Evolutionary conservation across 2,888 invertebrate species (phyloP), one percentile per base, ranked within the genome.

Genomic region (Pasiphila rectangulata): DNA sequence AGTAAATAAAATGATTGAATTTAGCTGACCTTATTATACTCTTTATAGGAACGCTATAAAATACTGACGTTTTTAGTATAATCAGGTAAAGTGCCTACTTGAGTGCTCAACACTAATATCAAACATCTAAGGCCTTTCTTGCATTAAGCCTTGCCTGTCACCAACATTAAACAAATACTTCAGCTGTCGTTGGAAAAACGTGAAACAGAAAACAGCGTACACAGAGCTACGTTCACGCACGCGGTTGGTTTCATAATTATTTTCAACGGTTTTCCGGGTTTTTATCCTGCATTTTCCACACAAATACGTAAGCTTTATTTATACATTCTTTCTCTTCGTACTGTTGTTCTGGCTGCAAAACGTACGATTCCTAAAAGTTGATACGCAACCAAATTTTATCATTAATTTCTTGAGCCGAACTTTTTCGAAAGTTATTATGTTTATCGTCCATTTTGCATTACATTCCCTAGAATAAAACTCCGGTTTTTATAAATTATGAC

Each of bases 281-380:
- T 56, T 62, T 47, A 57, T 56, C 59, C 46, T 47, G 30, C 9
- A 45, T 56, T 41, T 52, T 61, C 46, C 48, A 58, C 15, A 15
- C 40, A 57, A 54, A 63, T 51, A 40, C 57, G 54, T 56, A 47
- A 41, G 46, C 39, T 59, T 59, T 54, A 59, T 61, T 64, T 61
- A 57, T 58, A 56, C 52, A 56, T 56, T 55, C 17, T 42, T 35
- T 49, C 34, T 47, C 27, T 49, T 51, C 44, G 48, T 46, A 37
- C 44, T 17, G 2, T n/a, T 32, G 5, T 4, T 30, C 9, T 25
- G 4, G 9, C 16, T 30, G n/a, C n/a, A n/a, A n/a, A n/a, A n/a
- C n/a, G n/a, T n/a, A n/a, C n/a, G n/a, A n/a, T n/a, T n/a, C n/a
- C n/a, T n/a, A 34, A 20, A 46, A 38, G 38, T 46, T 49, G 46